These are phyloP conservation scores for Petrosia ficiformis DNA, from an alignment of 37 sponge, comb jelly and placozoan species.

Conservation along the genomic window DNA sequence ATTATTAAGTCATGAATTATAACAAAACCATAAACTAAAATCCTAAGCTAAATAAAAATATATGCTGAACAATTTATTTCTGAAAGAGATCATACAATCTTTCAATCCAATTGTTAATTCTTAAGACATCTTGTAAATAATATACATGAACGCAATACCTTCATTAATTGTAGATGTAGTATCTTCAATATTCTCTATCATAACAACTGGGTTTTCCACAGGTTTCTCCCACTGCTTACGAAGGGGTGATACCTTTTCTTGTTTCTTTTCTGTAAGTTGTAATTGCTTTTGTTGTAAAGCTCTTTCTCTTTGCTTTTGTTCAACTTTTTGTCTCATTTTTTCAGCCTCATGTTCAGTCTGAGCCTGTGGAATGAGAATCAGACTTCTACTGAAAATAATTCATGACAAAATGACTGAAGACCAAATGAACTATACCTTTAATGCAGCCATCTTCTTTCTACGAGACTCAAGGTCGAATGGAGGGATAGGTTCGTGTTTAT, in stretches of 20 bases:
- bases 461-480: constrained; percentile 62
- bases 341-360: constrained; percentile 84
- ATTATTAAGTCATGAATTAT: background rate
- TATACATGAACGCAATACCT: too few relatives aligned
- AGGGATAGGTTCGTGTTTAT: background rate
- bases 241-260: constrained; percentile 10
- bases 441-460: constrained; percentile 86
- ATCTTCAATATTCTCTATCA: constrained; percentile 42
- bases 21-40: background rate
- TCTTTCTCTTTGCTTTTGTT: constrained; percentile 35
- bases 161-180: constrained; percentile 26
- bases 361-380: constrained; percentile 49
- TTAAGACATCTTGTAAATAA: too few relatives aligned
- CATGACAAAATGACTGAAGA: too few relatives aligned
- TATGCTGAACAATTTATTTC: too few relatives aligned
- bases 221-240: constrained; percentile 71
- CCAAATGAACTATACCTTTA: constrained; percentile 81
- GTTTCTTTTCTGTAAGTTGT: background rate
- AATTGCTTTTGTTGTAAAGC: background rate
- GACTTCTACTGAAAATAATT: background rate
- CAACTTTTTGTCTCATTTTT: constrained; percentile 57
- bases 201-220: background rate
- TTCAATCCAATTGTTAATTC: too few relatives aligned
- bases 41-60: background rate
- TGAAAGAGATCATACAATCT: too few relatives aligned